Evolutionary conservation across 2,888 invertebrate genomes (phyloP).

Genomic region (Noctua janthina): DNA sequence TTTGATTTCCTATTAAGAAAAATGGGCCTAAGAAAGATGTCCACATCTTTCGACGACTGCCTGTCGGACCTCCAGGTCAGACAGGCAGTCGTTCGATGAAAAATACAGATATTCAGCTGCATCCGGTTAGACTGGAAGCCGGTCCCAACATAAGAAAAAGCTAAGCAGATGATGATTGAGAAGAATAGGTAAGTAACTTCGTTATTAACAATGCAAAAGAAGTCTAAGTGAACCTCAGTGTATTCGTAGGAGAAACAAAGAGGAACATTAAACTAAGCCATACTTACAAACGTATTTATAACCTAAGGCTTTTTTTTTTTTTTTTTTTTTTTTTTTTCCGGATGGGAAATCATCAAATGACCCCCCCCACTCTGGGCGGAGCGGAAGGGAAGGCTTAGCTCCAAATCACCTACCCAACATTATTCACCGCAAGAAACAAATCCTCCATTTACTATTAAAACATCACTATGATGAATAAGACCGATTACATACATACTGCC

Average conservation of each 20-base stretch:
- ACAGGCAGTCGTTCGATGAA: neutral
- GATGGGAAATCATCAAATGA: too few relatives aligned
- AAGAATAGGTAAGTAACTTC: neutral
- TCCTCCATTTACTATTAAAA: slow-evolving; percentile 64
- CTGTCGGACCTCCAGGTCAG: too few relatives aligned
- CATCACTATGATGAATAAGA: slow-evolving; percentile 67
- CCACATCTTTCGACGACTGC: too few relatives aligned
- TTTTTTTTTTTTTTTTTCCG: too few relatives aligned
- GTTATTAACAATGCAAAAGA: neutral
- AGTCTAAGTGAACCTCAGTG: neutral
- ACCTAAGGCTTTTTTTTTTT: too few relatives aligned
- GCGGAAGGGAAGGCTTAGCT: slow-evolving; percentile 43
- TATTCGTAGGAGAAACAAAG: neutral
- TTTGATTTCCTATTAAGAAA: neutral
- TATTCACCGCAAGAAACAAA: slow-evolving; percentile 45
- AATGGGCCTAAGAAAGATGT: neutral
- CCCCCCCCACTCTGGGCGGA: too few relatives aligned
- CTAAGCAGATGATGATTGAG: neutral
- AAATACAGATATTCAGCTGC: neutral
- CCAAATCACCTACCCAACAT: slow-evolving; percentile 21
- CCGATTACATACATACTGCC: slow-evolving; percentile 60
- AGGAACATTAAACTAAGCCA: neutral
- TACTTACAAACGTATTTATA: slow-evolving; percentile 45
- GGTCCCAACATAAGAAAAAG: neutral
- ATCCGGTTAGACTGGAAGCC: neutral